Base-by-base conservation (phyloP, 2,113 vertebrate genomes). In the Bostrychus sinensis region DNA sequence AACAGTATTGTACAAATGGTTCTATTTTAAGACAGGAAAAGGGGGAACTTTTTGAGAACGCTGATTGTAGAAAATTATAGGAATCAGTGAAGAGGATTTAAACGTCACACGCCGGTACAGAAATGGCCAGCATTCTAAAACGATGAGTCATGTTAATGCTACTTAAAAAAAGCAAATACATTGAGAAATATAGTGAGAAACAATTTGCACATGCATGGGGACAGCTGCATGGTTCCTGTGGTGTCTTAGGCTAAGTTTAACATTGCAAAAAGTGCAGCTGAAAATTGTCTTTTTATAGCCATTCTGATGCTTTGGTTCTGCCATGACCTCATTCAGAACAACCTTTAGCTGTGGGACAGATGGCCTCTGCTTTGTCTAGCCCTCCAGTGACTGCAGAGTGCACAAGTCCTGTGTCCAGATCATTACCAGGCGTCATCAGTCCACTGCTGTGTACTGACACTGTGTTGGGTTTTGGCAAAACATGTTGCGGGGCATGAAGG, bases 31-130 rank as follows among this genome's bases (percentile, higher is more conserved):
- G 39, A 5, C 13, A 6, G 30, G 42, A 37, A 56, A 16, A 48
- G 50, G n/a, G n/a, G n/a, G 51, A 9, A 55, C 14, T 7, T 56
- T 63, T 76, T 19, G 7, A 13, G 9, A 66, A 7, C 4, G 43
- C 7, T 61, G 70, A 82, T 81, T 66, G 61, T 32, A 60, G 65
- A 2, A 79, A 83, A 86, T 79, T 53, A 66, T 50, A 77, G 70
- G 43, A 68, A 62, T 64, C 63, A 50, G 64, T 60, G 1, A 2
- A 26, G 10, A 20, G 26, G 57, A 28, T 17, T 45, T 36, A 42
- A 41, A 41, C 39, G 45, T 64, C 53, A 68, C 58, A 43, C 45
- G 32, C 22, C 13, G 37, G 22, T 62, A n/a, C 7, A 5, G 42
- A 57, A 70, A 53, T 23, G 20, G 55, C 32, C 53, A 25, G 7